These are phyloP conservation scores for Aphelocoma coerulescens DNA, from an alignment of 2,113 vertebrate species.

Conservation along the genomic window DNA sequence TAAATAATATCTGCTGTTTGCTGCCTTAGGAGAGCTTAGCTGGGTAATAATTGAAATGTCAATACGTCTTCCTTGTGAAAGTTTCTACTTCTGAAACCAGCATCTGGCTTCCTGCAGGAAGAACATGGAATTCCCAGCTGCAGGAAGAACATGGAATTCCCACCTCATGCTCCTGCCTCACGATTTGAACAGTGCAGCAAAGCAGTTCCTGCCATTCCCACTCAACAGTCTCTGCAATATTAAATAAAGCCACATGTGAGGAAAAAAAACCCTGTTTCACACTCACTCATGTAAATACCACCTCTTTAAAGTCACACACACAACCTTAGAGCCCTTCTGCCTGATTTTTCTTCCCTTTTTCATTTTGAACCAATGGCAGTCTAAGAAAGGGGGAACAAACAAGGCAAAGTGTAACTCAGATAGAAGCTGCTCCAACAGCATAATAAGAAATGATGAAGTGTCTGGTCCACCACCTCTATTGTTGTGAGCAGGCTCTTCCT, in stretches of 20 bases:
- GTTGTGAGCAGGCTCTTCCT: background rate
- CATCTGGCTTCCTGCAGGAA: background rate
- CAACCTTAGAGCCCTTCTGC: background rate
- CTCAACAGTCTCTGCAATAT: background rate
- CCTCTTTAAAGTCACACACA: background rate
- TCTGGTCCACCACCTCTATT: background rate
- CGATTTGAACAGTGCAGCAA: background rate
- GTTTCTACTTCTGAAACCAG: background rate
- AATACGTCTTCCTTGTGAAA: background rate
- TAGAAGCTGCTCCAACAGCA: background rate
- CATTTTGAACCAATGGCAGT: background rate
- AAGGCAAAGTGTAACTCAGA: background rate
- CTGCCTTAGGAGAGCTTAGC: background rate
- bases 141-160: background rate
- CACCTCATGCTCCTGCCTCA: background rate
- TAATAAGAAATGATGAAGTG: background rate
- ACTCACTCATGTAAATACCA: background rate
- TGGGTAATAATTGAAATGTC: slow-evolving; percentile 6
- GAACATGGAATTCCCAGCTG: background rate
- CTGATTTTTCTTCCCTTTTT: background rate
- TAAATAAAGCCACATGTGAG: background rate
- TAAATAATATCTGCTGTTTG: slow-evolving; percentile 46
- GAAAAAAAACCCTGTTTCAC: background rate
- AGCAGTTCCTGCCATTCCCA: background rate
- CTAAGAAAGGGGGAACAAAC: background rate